Evolutionary conservation across 1,140 invertebrate species (phyloP), one percentile per base, ranked within the genome.

Genomic region (Coelopa frigida): DNA sequence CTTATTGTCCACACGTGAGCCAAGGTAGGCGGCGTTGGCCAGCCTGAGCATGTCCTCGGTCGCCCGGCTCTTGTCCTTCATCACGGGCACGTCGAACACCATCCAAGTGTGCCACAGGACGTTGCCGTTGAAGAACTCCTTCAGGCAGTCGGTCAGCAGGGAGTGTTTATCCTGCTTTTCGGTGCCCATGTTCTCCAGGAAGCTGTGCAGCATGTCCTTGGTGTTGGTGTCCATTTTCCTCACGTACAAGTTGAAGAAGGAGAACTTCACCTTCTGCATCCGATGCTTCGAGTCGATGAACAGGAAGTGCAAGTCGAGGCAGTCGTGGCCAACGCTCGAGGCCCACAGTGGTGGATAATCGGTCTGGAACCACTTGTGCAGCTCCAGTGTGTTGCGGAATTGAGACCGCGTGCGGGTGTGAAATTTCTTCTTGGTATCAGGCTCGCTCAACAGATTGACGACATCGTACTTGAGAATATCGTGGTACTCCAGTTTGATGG

Each of bases 401-500:
- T 20, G 18, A 0, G 12, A 32, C 1, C 26, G 24, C 0, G 43
- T 31, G 15, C 8, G 35, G 4, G 23, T 42, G 8, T 22, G 31
- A 2, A 39, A 46, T 3, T 31, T 10, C 32, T 26, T 44, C 4
- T 11, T 27, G 2, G 8, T 7, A 8, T 10, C 21, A 3, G 8
- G 0, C 12, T 35, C 11, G 14, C 20, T 12, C 6, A 63, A 20
- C 49, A 63, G 46, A 20, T 61, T 63, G 2, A 61, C 20, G 52
- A 63, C 53, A 21, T 63, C 58, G 21, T 61, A 63, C 18, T 64
- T 63, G 3, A 58, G 51, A 29, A 63, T 37, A 46, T 63, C 60
- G 18, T 49, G 56, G 31, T 60, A 63, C 22, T 60, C 52, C 15
- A 63, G 41, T 32, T 48, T 54, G 10, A 63, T 51, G 15, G n/a